Conservation (phyloP, 2,113 vertebrate species). For the Calypte anna region DNA sequence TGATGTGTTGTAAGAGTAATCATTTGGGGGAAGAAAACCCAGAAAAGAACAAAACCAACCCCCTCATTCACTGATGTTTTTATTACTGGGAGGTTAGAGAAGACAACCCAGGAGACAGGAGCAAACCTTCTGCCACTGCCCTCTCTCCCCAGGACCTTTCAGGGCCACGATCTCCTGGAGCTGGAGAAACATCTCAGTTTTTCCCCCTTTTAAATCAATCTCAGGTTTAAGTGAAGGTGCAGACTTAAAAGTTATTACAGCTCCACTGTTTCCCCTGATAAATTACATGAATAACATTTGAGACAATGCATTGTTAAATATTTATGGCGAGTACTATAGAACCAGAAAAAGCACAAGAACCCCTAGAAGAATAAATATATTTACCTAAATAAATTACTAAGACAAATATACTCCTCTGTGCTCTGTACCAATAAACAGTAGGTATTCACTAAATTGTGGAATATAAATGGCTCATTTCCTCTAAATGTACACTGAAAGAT, state of each 20-base stretch:
- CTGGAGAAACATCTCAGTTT: conserved; percentile 53
- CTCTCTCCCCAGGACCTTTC: neutral
- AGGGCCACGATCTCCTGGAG: conserved; percentile 17
- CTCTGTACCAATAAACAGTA: conserved; percentile 89
- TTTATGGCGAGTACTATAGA: conserved; percentile 85
- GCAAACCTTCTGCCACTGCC: accelerated
- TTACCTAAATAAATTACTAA: conserved; percentile 91
- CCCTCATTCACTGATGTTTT: neutral
- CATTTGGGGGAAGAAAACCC: neutral
- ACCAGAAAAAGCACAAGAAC: conserved; percentile 80
- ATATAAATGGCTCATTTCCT: conserved; percentile 91
- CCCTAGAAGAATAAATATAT: conserved; percentile 89
- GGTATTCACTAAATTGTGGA: conserved; percentile 90
- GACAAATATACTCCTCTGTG: conserved; percentile 88
- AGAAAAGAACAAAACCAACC: too few relatives aligned
- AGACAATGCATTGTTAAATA: conserved; percentile 88
- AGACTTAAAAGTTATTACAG: conserved; percentile 82
- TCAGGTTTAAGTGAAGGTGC: conserved; percentile 83
- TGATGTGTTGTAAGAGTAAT: neutral
- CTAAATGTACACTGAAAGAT: conserved; percentile 88
- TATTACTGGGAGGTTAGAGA: neutral
- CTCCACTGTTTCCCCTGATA: conserved; percentile 82
- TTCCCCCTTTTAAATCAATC: conserved; percentile 76
- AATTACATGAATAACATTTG: conserved; percentile 88
- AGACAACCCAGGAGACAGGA: neutral